Evolutionary conservation across 2,797 vertebrate genomes (phyloP).

Genomic region (Clangula hyemalis): DNA sequence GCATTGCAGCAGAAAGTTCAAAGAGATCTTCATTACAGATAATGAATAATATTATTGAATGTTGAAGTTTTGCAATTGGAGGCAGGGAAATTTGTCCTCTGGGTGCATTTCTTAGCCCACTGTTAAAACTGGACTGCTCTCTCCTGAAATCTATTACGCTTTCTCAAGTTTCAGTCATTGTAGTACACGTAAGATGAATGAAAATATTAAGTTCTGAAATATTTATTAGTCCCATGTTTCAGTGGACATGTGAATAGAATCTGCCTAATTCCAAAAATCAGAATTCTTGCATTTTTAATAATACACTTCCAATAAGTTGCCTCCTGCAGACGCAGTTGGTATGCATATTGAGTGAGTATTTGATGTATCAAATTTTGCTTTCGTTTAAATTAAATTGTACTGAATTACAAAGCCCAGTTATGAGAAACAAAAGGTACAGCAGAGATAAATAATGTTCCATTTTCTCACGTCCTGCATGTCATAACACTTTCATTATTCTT

Average conservation of each 20-base stretch:
- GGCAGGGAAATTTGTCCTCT: not conserved
- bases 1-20: not conserved
- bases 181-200: not conserved
- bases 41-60: not conserved
- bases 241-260: not conserved
- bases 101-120: not conserved
- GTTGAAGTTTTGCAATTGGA: not conserved
- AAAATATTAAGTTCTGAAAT: not conserved
- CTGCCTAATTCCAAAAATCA: not conserved
- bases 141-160: not conserved
- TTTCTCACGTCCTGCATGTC: not conserved
- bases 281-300: not conserved
- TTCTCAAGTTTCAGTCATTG: slow-evolving; percentile 5
- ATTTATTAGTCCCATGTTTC: not conserved
- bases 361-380: not conserved
- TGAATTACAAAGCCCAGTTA: not conserved
- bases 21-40: not conserved
- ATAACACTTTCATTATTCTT: not conserved
- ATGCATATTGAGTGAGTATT: not conserved
- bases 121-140: not conserved
- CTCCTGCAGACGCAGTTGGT: not conserved
- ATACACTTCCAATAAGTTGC: not conserved
- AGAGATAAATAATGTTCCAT: not conserved
- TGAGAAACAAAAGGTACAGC: not conserved
- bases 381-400: not conserved